Evolutionary conservation across 2,113 vertebrate species (phyloP).

Genomic region (Thamnophis sirtalis): DNA sequence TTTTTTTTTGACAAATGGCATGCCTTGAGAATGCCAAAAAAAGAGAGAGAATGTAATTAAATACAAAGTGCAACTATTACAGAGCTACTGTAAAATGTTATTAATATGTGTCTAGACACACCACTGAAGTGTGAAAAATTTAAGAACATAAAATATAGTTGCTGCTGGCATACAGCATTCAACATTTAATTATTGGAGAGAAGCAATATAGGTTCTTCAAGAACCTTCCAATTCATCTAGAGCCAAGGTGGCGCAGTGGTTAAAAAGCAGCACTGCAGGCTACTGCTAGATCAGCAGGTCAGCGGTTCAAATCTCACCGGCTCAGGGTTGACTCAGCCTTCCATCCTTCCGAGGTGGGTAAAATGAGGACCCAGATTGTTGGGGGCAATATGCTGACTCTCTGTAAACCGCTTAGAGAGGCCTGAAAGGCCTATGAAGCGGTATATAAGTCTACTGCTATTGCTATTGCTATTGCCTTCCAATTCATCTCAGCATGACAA

Average conservation of each 20-base stretch:
- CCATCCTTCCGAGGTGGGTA: too few species aligned
- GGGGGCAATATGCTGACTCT: too few species aligned
- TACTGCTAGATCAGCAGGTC: too few species aligned
- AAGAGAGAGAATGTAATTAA: background rate
- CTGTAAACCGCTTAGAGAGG: too few species aligned
- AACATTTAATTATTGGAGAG: background rate
- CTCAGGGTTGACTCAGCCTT: too few species aligned
- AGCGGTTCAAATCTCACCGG: too few species aligned
- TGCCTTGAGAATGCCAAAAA: background rate
- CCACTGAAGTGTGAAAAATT: background rate
- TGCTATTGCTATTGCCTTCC: too few species aligned
- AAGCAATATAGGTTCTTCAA: background rate
- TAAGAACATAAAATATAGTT: background rate
- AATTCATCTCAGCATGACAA: background rate
- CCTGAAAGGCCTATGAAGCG: too few species aligned
- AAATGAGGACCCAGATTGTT: too few species aligned
- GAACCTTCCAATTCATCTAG: background rate
- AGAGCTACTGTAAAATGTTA: background rate
- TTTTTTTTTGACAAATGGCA: background rate
- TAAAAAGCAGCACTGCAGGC: too few species aligned
- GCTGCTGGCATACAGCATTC: background rate
- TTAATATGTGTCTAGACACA: background rate
- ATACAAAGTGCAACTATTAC: background rate
- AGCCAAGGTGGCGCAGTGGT: too few species aligned
- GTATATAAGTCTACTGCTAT: too few species aligned